Evolutionary conservation across 1,140 invertebrate genomes (phyloP).

Genomic region (Elymnias hypermnestra): DNA sequence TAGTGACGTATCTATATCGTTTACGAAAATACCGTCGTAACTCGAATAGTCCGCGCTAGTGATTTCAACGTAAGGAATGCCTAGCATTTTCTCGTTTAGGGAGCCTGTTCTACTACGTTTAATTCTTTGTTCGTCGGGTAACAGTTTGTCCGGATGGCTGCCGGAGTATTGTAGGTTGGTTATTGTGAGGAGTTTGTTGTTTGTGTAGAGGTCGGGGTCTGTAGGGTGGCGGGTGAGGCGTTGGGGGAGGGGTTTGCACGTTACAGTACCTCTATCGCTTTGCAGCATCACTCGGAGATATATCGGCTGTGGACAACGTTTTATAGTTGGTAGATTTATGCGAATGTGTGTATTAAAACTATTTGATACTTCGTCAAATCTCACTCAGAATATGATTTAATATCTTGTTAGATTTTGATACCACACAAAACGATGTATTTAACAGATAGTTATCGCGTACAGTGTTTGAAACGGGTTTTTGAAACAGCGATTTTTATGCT

Average conservation of each 20-base stretch:
- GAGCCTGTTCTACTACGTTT: constrained; percentile 55
- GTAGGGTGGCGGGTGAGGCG: constrained; percentile 45
- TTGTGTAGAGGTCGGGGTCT: constrained; percentile 51
- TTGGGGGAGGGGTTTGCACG: constrained; percentile 73
- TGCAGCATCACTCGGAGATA: constrained; percentile 84
- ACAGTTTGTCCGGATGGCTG: constrained; percentile 34
- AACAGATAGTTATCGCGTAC: no score
- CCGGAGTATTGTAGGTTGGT: constrained; percentile 16
- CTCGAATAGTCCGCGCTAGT: constrained; percentile 71
- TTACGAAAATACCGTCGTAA: constrained; percentile 72
- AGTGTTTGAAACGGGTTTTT: no score
- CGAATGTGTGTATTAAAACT: neutral
- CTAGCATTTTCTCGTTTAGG: constrained; percentile 44
- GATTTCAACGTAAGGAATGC: constrained; percentile 74
- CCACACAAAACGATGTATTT: no score
- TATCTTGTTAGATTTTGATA: no score
- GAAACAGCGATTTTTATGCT: no score
- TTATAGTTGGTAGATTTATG: constrained; percentile 10
- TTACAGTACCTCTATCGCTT: constrained; percentile 86
- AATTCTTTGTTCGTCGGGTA: constrained; percentile 46
- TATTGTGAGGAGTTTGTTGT: constrained; percentile 42
- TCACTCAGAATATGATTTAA: no score
- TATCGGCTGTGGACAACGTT: constrained; percentile 83
- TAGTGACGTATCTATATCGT: constrained; percentile 74
- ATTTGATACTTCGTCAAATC: no score